Evolutionary conservation across 2,113 vertebrate genomes (phyloP).

Genomic region (Ascaphus truei): DNA sequence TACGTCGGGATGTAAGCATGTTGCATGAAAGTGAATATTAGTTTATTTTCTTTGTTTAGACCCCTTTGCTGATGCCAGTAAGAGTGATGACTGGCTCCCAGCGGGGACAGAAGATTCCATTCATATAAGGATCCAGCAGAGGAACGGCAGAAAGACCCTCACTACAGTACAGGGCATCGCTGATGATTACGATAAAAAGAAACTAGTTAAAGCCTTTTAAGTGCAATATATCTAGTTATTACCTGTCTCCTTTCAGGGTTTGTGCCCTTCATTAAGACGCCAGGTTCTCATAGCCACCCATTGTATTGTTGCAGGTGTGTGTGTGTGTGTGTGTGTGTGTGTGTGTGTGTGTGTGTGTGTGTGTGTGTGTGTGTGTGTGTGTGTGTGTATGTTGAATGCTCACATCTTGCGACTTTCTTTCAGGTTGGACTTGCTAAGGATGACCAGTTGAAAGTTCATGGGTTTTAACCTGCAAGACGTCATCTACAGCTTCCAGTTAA

Average conservation of each 20-base stretch:
- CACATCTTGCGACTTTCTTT: too few species aligned
- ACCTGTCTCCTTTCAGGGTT: too few species aligned
- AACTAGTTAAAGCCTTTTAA: constrained; percentile 94
- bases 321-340: too few species aligned
- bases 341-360: too few species aligned
- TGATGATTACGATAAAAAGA: constrained; percentile 95
- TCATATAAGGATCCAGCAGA: constrained; percentile 99
- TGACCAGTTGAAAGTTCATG: constrained; percentile 97
- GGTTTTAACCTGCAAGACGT: constrained; percentile 77
- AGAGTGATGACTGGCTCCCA: constrained; percentile 97
- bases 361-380: too few species aligned
- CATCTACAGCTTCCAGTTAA: constrained; percentile 57
- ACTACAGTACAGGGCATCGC: constrained; percentile 96
- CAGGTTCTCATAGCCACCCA: too few species aligned
- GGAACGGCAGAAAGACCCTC: constrained; percentile 98
- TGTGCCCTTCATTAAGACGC: too few species aligned
- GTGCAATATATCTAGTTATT: too few species aligned
- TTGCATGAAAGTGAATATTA: too few species aligned
- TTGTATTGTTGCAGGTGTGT: too few species aligned
- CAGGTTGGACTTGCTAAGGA: constrained; percentile 95
- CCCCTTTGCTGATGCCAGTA: constrained; percentile 99
- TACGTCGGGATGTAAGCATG: too few species aligned
- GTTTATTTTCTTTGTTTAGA: constrained; percentile 60
- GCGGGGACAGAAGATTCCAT: constrained; percentile 96
- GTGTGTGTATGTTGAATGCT: too few species aligned